Evolutionary conservation across 2,888 invertebrate genomes (phyloP), one percentile per base, ranked within the genome.

Genomic region (Metallyticus violacea): DNA sequence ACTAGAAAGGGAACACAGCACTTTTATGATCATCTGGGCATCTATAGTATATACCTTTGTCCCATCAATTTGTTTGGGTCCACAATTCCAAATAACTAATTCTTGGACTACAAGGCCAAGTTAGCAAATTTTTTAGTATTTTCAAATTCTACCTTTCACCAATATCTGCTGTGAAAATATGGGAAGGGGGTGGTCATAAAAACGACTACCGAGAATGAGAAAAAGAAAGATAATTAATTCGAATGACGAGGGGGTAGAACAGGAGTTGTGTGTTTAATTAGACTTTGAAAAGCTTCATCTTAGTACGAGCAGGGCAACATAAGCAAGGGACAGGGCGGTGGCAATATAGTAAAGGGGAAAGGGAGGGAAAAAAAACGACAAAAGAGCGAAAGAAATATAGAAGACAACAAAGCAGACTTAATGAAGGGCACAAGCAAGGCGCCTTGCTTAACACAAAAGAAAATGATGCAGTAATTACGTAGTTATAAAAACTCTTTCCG

Each of bases 361-460:
- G 40, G 15, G 22, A 62, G 9, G 9, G 9, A 62, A 62, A 62
- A 62, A 62, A n/a, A n/a, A n/a, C n/a, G n/a, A n/a, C n/a, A n/a
- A 62, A 62, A 3, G 40, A 62, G 22, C 40, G 22, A 62, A 62
- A 62, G 40, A 62, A 28, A 83, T 77, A 83, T 2, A 81, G n/a
- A 83, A 28, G 22, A 62, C 77, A 28, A 83, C 77, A 83, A 83
- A 77, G 77, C 77, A 62, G n/a, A 62, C 26, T 5, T 85, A 80
- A 79, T 79, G 85, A 81, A 28, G 76, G 77, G 62, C 25, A 26
- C 22, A 29, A 81, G 85, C 28, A 22, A 77, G 85, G 22, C 77
- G 85, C 29, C 81, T 81, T 81, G 76, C 85, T 81, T 9, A 30
- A 29, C 81, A 85, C 85, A 81, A 85, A 81, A 85, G 85, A 85